A percentile compares a stretch with the other conserved stretches of the same genome.
phyloP scores from a whole-genome alignment of 2,113 vertebrate genomes.

The Amphiprion percula region DNA sequence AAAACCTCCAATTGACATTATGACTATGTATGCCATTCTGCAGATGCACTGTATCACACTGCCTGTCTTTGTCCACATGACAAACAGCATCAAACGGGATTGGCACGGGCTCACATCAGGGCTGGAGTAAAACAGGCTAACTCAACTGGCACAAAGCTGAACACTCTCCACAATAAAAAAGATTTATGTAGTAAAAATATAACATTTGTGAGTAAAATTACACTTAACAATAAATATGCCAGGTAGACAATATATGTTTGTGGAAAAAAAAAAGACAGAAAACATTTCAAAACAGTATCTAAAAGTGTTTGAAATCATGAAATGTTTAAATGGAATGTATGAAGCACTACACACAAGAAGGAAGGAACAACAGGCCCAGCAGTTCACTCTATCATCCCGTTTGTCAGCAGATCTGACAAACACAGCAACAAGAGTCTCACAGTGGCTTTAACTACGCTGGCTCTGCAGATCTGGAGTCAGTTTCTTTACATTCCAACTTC shows the following conservation, averaged over 20 bases:
- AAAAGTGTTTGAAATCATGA: constrained; percentile 64
- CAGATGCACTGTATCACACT: constrained; percentile 40
- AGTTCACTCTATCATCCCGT: constrained; percentile 15
- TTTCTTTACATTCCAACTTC: constrained; percentile 27
- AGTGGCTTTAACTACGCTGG: constrained; percentile 50
- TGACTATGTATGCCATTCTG: constrained; percentile 25
- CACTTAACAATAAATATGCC: constrained; percentile 81
- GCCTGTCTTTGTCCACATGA: constrained; percentile 56
- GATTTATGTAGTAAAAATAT: constrained; percentile 75
- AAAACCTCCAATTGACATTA: constrained; percentile 7
- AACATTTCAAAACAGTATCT: constrained; percentile 39
- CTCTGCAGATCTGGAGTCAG: constrained; percentile 33
- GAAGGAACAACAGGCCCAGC: constrained; percentile 32
- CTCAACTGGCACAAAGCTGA: constrained; percentile 69
- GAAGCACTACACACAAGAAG: constrained; percentile 56
- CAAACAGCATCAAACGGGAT: constrained; percentile 46
- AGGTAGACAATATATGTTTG: constrained; percentile 64
- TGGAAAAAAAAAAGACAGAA: constrained; percentile 8
- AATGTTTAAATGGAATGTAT: constrained; percentile 83
- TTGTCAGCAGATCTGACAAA: neutral
- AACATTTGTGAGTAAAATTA: constrained; percentile 78
- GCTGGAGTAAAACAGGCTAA: constrained; percentile 57
- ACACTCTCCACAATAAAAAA: constrained; percentile 62
- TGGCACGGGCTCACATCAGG: constrained; percentile 34
- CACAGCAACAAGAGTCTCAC: constrained; percentile 39